phyloP scores from a whole-genome alignment of 2,113 vertebrate species.

The Patagioenas fasciata region DNA sequence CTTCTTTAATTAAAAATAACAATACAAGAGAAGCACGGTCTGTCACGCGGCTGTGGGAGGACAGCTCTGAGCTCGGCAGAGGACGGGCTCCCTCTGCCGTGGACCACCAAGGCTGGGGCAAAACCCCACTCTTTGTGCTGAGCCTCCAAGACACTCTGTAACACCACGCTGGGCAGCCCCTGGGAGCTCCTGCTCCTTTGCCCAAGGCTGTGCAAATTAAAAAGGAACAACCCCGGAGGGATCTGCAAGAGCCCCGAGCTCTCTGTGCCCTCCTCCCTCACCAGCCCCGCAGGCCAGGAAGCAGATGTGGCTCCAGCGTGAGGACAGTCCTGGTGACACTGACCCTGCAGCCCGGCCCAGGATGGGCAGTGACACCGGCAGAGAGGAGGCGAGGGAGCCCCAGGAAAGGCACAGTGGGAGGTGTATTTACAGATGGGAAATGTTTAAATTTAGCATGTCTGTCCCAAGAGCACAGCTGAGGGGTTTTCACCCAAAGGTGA shows the following conservation, averaged over 20 bases:
- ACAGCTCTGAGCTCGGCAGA: fast-evolving
- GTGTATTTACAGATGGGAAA: neutral
- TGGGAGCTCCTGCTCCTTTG: neutral
- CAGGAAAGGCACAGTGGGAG: neutral
- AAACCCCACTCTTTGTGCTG: neutral
- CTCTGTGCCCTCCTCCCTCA: neutral
- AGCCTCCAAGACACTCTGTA: neutral
- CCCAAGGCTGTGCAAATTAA: neutral
- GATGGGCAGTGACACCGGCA: fast-evolving
- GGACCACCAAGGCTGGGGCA: neutral
- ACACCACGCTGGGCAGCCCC: fast-evolving
- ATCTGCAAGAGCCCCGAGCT: neutral
- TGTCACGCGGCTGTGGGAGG: neutral
- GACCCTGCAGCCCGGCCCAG: fast-evolving
- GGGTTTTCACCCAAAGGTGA: neutral
- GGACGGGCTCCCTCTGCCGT: fast-evolving
- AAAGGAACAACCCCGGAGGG: fast-evolving
- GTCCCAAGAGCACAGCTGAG: neutral
- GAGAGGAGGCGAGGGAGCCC: neutral
- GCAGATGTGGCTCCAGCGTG: neutral
- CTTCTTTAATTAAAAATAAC: constrained; percentile 31
- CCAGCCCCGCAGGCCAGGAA: neutral
- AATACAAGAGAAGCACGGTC: neutral
- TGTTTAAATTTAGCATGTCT: neutral
- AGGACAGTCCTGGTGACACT: neutral